Evolutionary conservation across 2,797 vertebrate genomes (phyloP).

Genomic region (Poecilia velifera): DNA sequence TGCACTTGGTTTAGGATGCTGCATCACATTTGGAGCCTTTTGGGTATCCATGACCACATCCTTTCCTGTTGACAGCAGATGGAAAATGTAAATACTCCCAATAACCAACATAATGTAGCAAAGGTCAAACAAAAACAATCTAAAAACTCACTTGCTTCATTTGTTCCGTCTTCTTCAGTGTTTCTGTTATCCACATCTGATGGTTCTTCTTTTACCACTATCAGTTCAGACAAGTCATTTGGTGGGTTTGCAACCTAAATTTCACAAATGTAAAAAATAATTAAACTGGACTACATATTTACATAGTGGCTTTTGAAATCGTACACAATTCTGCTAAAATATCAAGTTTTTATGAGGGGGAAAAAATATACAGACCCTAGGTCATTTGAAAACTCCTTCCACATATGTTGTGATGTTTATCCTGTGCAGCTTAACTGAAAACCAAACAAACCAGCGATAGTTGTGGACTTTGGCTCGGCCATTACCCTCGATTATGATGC

Average conservation of each 20-base stretch:
- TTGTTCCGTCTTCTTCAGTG: conserved; percentile 18
- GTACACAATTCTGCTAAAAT: not conserved
- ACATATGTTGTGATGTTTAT: not conserved
- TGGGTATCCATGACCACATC: conserved; percentile 33
- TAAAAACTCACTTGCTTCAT: conserved; percentile 65
- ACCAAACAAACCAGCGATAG: not conserved
- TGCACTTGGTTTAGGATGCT: conserved; percentile 34
- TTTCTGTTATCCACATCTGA: conserved; percentile 56
- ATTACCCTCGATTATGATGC: not conserved
- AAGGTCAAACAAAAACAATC: not conserved
- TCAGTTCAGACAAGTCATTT: conserved; percentile 52
- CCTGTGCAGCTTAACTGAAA: not conserved
- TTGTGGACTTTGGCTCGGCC: not conserved
- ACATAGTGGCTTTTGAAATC: not conserved
- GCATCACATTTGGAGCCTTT: conserved; percentile 44
- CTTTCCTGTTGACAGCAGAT: conserved; percentile 56
- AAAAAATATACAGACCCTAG: not conserved
- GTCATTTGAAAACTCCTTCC: not conserved
- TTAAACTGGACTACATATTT: not conserved
- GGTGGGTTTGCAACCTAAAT: conserved; percentile 45
- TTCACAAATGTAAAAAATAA: not conserved
- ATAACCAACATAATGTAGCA: not conserved
- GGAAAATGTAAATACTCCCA: not conserved
- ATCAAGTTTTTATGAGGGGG: not conserved
- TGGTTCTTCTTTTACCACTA: conserved; percentile 77